These are phyloP conservation scores for Eupithecia exiguata DNA, from an alignment of 2,888 invertebrate genomes.

Conservation along the genomic window DNA sequence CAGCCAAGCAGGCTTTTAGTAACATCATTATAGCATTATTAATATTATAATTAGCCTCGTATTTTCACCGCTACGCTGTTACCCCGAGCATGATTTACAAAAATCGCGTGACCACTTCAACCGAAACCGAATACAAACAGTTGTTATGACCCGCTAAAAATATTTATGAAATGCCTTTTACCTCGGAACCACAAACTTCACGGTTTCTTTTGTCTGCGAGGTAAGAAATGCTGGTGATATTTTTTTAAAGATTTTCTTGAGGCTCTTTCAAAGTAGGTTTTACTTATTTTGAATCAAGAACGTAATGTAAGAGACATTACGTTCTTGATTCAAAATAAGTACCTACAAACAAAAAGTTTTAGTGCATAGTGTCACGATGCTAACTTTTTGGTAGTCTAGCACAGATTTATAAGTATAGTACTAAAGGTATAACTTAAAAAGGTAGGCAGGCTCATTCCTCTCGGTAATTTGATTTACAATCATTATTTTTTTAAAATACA, in stretches of 20 bases:
- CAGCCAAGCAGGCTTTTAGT: conserved; percentile 7
- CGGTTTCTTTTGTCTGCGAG: conserved; percentile 1
- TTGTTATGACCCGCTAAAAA: conserved; percentile 33
- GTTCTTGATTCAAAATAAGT: too few species aligned
- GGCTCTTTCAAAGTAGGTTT: not conserved
- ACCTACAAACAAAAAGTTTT: not conserved
- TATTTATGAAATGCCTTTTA: conserved; percentile 30
- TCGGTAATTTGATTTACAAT: not conserved
- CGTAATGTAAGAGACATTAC: too few species aligned
- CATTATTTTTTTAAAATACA: too few species aligned
- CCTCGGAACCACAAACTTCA: conserved; percentile 17
- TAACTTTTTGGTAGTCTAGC: not conserved
- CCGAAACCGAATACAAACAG: conserved; percentile 35
- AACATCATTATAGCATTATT: conserved; percentile 25
- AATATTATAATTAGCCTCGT: conserved; percentile 27
- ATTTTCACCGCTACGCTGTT: conserved; percentile 29
- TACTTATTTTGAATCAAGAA: not conserved
- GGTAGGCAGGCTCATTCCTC: not conserved
- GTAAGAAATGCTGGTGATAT: conserved; percentile 5
- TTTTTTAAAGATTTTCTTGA: not conserved
- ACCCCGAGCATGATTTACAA: conserved; percentile 31
- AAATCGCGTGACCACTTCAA: conserved; percentile 34
- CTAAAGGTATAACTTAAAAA: too few species aligned
- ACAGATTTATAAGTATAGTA: too few species aligned
- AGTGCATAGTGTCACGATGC: not conserved